phyloP scores from a whole-genome alignment of 2,888 invertebrate species.

The Polydrusus pterygomalis region DNA sequence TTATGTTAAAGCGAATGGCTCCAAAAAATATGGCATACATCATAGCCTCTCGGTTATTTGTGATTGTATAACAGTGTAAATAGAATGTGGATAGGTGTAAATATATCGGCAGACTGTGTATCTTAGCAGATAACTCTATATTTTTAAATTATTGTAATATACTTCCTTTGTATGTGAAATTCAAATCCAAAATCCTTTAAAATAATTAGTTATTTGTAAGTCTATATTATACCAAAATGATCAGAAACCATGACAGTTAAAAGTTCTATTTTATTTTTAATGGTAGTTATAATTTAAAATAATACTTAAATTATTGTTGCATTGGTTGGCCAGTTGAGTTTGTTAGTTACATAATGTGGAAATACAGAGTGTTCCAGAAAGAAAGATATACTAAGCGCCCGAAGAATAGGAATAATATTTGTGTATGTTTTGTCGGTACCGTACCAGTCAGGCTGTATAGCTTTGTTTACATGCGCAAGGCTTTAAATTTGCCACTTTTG shows the following conservation, averaged over 20 bases:
- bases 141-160: conserved; percentile 53
- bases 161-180: conserved; percentile 47
- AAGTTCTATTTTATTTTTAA: conserved; percentile 14
- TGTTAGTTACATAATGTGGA: no score
- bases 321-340: no score
- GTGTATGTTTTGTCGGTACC: no score
- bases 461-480: no score
- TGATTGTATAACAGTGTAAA: conserved; percentile 48
- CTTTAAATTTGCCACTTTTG: no score
- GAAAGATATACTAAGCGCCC: no score
- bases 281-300: conserved; percentile 27
- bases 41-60: conserved; percentile 35
- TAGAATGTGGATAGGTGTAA: conserved; percentile 52
- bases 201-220: conserved; percentile 20
- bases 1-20: conserved; percentile 12
- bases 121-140: conserved; percentile 47
- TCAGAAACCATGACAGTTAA: conserved; percentile 52
- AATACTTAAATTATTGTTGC: background rate
- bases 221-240: conserved; percentile 30
- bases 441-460: no score
- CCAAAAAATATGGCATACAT: conserved; percentile 13
- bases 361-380: no score
- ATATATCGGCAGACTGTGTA: conserved; percentile 45
- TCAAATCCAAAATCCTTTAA: conserved; percentile 36
- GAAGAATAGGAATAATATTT: no score